A percentile compares a stretch with the other conserved stretches of the same genome.
Conservation (phyloP, 2,113 vertebrate genomes). For the Emydura subglobosa region DNA sequence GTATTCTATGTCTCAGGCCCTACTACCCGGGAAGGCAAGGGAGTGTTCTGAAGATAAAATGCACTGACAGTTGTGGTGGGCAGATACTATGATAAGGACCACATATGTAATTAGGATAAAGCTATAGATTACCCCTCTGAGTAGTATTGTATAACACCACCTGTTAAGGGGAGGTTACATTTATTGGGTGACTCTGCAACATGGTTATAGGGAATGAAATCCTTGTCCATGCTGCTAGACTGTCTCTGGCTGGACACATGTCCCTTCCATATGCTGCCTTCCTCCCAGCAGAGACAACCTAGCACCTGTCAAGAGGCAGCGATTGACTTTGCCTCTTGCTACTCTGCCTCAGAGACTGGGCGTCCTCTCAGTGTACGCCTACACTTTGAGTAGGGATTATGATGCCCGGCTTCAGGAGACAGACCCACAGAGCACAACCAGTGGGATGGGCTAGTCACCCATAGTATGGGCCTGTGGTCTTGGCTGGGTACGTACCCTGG, state of each 20-base stretch:
- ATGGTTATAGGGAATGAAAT: not conserved
- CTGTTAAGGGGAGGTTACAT: not conserved
- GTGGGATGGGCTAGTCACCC: too few relatives aligned
- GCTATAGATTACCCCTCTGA: too few relatives aligned
- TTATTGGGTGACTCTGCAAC: not conserved
- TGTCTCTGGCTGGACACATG: not conserved
- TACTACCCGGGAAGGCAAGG: not conserved
- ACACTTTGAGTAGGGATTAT: too few relatives aligned
- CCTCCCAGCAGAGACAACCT: not conserved
- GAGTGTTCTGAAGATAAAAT: not conserved
- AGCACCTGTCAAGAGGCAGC: not conserved
- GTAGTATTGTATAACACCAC: not conserved
- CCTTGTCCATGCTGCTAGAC: not conserved
- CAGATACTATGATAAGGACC: not conserved
- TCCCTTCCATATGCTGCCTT: not conserved
- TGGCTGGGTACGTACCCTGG: too few relatives aligned
- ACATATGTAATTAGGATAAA: rapidly evolving
- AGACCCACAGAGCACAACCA: too few relatives aligned
- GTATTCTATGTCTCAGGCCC: not conserved
- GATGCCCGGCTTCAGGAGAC: too few relatives aligned
- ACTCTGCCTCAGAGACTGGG: too few relatives aligned
- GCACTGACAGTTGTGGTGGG: not conserved
- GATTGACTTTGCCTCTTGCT: not conserved
- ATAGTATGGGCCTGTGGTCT: too few relatives aligned
- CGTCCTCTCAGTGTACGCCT: too few relatives aligned